These are phyloP conservation scores for Musca domestica DNA, from an alignment of 1,140 invertebrate genomes.

Conservation along the genomic window DNA sequence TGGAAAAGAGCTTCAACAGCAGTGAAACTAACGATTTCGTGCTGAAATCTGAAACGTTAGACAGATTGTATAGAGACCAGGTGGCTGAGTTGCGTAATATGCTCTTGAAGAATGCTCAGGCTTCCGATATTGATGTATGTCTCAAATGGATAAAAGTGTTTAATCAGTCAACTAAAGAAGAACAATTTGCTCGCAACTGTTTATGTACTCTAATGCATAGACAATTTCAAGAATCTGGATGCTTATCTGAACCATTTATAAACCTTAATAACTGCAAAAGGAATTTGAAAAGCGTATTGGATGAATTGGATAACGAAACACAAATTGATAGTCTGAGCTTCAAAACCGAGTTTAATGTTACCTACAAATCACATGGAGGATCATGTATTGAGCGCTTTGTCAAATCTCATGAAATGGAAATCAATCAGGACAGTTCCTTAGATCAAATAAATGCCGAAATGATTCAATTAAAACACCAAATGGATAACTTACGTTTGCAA, in stretches of 20 bases:
- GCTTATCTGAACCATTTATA: slow-evolving; percentile 37
- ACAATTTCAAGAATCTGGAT: slow-evolving; percentile 34
- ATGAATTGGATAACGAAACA: slow-evolving; percentile 7
- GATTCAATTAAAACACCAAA: slow-evolving; percentile 13
- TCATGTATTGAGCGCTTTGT: background rate
- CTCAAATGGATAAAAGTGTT: slow-evolving; percentile 36
- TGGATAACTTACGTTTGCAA: slow-evolving; percentile 18
- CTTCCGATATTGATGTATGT: slow-evolving; percentile 30
- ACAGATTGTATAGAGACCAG: slow-evolving; percentile 25
- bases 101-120: slow-evolving; percentile 14
- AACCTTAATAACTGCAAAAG: slow-evolving; percentile 26
- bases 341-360: background rate
- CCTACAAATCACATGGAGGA: background rate
- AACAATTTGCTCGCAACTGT: slow-evolving; percentile 39
- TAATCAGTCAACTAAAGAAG: slow-evolving; percentile 19
- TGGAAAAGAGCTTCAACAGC: background rate
- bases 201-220: slow-evolving; percentile 37
- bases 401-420: background rate
- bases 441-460: slow-evolving; percentile 2
- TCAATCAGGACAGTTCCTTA: background rate
- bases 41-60: slow-evolving; percentile 16
- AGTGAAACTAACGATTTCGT: slow-evolving; percentile 14
- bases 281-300: slow-evolving; percentile 28
- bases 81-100: slow-evolving; percentile 22
- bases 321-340: background rate